Percentiles rank a stretch among this genome's conserved stretches.
Evolutionary conservation across 2,797 vertebrate species (phyloP).

Genomic region (Centroberyx gerrardi): DNA sequence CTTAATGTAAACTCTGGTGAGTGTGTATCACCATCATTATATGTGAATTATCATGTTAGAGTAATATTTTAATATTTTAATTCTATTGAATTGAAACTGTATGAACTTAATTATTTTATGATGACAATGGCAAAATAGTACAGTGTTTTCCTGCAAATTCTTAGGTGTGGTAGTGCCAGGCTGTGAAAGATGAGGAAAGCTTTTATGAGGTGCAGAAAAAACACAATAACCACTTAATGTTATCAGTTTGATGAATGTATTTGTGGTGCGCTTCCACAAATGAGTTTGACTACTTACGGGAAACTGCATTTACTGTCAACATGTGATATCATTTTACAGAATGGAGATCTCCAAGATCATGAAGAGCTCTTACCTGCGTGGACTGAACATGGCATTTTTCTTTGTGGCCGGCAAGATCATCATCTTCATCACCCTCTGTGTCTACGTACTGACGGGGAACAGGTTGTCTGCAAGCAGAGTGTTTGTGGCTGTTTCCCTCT

Average conservation of each 20-base stretch:
- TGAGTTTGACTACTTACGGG: background rate
- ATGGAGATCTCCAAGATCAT: conserved; percentile 94
- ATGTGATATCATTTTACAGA: conserved; percentile 75
- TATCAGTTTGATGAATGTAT: background rate
- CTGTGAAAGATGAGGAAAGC: background rate
- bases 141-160: background rate
- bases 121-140: background rate
- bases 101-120: background rate
- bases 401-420: conserved; percentile 95
- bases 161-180: background rate
- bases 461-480: conserved; percentile 90
- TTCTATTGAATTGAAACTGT: background rate
- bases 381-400: conserved; percentile 95
- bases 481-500: conserved; percentile 94
- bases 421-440: conserved; percentile 92
- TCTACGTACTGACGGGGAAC: conserved; percentile 91
- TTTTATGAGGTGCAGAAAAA: background rate
- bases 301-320: conserved; percentile 13
- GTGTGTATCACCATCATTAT: background rate
- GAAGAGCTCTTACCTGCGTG: conserved; percentile 95
- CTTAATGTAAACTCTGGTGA: background rate
- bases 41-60: no score
- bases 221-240: background rate
- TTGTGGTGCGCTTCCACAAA: background rate
- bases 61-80: no score